Conservation (phyloP, 2,888 invertebrate species). For the Lymantria monacha region DNA sequence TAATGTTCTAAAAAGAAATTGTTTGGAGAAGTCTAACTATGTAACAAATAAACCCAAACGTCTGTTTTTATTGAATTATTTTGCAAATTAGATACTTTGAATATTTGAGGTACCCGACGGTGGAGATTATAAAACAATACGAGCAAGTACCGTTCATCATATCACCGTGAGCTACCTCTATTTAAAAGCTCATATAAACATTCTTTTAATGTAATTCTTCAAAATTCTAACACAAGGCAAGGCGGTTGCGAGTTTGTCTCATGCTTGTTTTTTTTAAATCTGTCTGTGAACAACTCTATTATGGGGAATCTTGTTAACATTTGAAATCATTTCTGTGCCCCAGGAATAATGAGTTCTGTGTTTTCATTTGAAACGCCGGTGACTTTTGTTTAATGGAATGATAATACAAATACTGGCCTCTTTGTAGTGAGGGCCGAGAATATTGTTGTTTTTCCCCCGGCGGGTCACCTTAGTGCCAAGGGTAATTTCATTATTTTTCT, state of each 20-base stretch:
- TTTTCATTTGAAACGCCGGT: conserved; percentile 80
- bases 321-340: conserved; percentile 79
- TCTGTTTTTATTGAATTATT: background rate
- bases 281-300: conserved; percentile 76
- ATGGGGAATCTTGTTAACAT: conserved; percentile 80
- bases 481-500: conserved; percentile 73
- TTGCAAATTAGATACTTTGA: conserved; percentile 19
- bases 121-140: conserved; percentile 50
- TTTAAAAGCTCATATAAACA: conserved; percentile 19
- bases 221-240: conserved; percentile 48
- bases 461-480: conserved; percentile 76
- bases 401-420: conserved; percentile 79
- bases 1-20: no score
- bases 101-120: conserved; percentile 26
- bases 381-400: conserved; percentile 83
- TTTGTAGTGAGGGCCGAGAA: conserved; percentile 74
- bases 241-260: conserved; percentile 26
- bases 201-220: conserved; percentile 58
- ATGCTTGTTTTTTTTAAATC: conserved; percentile 79
- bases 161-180: conserved; percentile 27
- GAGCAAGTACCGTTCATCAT: conserved; percentile 29
- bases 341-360: conserved; percentile 79
- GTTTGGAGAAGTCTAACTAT: no score
- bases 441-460: conserved; percentile 75
- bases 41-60: background rate